phyloP scores from a whole-genome alignment of 2,888 invertebrate genomes.

The Penaeus monodon region DNA sequence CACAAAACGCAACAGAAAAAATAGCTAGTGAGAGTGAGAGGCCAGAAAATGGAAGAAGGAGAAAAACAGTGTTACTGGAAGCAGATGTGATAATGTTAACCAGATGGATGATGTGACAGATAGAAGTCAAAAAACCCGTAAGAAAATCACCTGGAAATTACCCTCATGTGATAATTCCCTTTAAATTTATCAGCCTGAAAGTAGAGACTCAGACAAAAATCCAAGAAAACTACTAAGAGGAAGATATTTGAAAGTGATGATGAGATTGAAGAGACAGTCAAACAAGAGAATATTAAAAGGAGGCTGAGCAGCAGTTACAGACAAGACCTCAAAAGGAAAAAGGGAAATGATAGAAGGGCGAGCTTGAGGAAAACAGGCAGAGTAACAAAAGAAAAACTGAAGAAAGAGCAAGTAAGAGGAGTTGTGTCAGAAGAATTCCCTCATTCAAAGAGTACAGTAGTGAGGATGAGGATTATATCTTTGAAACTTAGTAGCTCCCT shows the following conservation, averaged over 20 bases:
- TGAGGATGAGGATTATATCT: conserved; percentile 27
- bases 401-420: conserved; percentile 17
- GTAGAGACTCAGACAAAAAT: too few relatives aligned
- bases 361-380: background rate
- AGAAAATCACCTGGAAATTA: too few relatives aligned
- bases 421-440: conserved; percentile 7
- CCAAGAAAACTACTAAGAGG: too few relatives aligned
- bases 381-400: background rate
- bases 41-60: too few relatives aligned
- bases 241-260: background rate
- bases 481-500: background rate
- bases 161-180: too few relatives aligned
- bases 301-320: background rate
- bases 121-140: too few relatives aligned
- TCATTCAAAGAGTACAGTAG: conserved; percentile 39
- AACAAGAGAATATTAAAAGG: conserved; percentile 14
- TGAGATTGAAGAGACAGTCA: background rate
- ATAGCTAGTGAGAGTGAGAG: too few relatives aligned
- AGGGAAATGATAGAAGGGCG: background rate
- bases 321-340: background rate
- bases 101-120: too few relatives aligned
- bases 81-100: too few relatives aligned
- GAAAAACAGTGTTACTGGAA: too few relatives aligned
- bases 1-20: too few relatives aligned
- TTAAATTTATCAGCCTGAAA: too few relatives aligned